phyloP scores from a whole-genome alignment of 2,888 invertebrate genomes.

The Lithodes maja region DNA sequence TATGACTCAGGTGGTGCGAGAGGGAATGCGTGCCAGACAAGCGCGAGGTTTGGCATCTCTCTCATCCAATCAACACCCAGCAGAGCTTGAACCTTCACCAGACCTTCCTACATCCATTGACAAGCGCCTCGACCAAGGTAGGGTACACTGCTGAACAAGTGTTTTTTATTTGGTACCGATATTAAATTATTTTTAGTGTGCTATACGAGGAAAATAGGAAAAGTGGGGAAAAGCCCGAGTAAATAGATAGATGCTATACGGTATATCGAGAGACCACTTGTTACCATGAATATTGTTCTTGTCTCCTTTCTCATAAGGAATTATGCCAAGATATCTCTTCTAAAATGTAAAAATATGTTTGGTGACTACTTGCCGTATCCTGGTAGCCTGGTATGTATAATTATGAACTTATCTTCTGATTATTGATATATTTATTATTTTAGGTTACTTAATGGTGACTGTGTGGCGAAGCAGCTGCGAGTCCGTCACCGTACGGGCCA shows the following conservation, averaged over 20 bases:
- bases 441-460: constrained; percentile 45
- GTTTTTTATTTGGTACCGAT: too few species aligned
- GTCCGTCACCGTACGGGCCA: constrained; percentile 31
- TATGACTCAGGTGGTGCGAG: constrained; percentile 44
- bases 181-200: too few species aligned
- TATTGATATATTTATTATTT: not conserved
- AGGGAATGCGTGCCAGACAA: constrained; percentile 50
- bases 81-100: constrained; percentile 60
- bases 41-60: constrained; percentile 50
- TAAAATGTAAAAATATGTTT: too few species aligned
- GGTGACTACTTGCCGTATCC: too few species aligned
- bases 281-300: too few species aligned
- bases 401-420: not conserved
- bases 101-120: constrained; percentile 40
- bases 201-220: too few species aligned
- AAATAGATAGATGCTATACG: too few species aligned
- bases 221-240: too few species aligned
- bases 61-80: constrained; percentile 58
- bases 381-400: too few species aligned
- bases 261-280: too few species aligned
- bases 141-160: not conserved
- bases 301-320: too few species aligned
- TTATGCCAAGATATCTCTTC: too few species aligned
- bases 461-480: constrained; percentile 41
- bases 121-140: constrained; percentile 45